Percentiles rank a stretch among this genome's conserved stretches.
phyloP scores from a whole-genome alignment of 1,140 invertebrate genomes.

The Caerostris darwini region DNA sequence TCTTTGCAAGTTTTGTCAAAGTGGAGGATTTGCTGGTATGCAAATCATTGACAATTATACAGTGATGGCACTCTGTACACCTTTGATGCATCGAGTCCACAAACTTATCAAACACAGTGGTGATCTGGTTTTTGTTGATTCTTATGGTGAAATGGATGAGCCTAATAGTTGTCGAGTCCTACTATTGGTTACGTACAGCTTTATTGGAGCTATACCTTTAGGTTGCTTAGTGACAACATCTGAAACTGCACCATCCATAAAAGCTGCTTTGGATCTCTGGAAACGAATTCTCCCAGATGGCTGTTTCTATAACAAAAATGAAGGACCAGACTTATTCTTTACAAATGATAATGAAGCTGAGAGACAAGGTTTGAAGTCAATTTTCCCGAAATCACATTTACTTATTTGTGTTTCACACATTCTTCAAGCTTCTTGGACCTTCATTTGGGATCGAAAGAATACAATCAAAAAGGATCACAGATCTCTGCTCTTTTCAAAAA shows the following conservation, averaged over 20 bases:
- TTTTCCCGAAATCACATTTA: conserved; percentile 62
- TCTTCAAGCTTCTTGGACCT: conserved; percentile 69
- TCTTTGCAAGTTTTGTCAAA: conserved; percentile 71
- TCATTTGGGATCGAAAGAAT: conserved; percentile 67
- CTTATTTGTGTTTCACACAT: conserved; percentile 68
- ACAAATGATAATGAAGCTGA: conserved; percentile 71
- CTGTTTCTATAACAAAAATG: conserved; percentile 58
- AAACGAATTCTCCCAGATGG: conserved; percentile 69
- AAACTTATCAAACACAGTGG: conserved; percentile 47
- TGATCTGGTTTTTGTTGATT: conserved; percentile 69
- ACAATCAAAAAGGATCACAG: conserved; percentile 69
- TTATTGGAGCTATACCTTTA: conserved; percentile 55
- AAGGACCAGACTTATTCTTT: conserved; percentile 69
- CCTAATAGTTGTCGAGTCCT: conserved; percentile 64
- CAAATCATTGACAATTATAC: conserved; percentile 45
- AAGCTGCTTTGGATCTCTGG: conserved; percentile 66
- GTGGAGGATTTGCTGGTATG: conserved; percentile 73
- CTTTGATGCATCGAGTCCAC: conserved; percentile 65
- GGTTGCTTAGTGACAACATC: conserved; percentile 70
- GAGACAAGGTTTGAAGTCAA: conserved; percentile 28
- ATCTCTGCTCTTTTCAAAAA: conserved; percentile 65
- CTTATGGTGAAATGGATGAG: conserved; percentile 75
- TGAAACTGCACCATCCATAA: background rate
- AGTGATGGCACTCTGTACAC: conserved; percentile 70
- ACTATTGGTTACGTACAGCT: conserved; percentile 65